phyloP scores from a whole-genome alignment of 2,888 invertebrate genomes.

The Amitus sp. region DNA sequence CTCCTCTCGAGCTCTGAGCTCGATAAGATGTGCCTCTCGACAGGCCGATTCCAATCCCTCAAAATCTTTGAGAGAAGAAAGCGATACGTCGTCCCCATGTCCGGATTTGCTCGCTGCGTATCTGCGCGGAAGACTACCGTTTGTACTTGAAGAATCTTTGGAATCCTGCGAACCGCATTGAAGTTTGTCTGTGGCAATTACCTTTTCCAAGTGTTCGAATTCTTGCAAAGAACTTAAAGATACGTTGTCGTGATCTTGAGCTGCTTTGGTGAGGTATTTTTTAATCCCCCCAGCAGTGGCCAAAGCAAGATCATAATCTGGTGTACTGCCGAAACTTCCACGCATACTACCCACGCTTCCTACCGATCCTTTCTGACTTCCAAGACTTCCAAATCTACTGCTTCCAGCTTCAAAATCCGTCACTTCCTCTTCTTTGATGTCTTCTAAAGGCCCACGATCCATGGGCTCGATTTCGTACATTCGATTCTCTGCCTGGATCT shows the following conservation, averaged over 20 bases:
- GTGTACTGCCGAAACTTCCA: conserved; percentile 91
- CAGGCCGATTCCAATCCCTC: conserved; percentile 92
- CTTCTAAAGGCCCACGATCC: conserved; percentile 87
- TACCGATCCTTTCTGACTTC: conserved; percentile 81
- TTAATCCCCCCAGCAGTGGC: too few relatives aligned
- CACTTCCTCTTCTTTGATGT: conserved; percentile 92
- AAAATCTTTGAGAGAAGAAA: conserved; percentile 90
- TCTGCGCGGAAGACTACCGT: conserved; percentile 82
- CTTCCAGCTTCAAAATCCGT: conserved; percentile 83
- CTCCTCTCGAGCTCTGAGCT: conserved; percentile 86
- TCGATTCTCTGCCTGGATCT: conserved; percentile 76
- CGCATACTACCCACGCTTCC: conserved; percentile 82
- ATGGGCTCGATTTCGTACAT: conserved; percentile 81
- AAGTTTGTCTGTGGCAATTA: conserved; percentile 79
- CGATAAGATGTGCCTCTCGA: conserved; percentile 83
- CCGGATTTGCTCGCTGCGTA: conserved; percentile 77
- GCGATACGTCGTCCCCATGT: conserved; percentile 86
- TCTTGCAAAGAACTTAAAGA: conserved; percentile 94
- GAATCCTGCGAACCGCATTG: conserved; percentile 87
- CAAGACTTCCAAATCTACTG: conserved; percentile 79
- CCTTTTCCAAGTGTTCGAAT: conserved; percentile 90
- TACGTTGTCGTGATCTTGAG: conserved; percentile 92
- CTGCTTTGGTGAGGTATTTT: conserved; percentile 81
- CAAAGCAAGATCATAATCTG: conserved; percentile 89
- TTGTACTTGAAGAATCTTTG: conserved; percentile 88